A percentile compares a stretch with the other conserved stretches of the same genome.
phyloP scores from a whole-genome alignment of 2,113 vertebrate genomes.

The Saguinus imperator region DNA sequence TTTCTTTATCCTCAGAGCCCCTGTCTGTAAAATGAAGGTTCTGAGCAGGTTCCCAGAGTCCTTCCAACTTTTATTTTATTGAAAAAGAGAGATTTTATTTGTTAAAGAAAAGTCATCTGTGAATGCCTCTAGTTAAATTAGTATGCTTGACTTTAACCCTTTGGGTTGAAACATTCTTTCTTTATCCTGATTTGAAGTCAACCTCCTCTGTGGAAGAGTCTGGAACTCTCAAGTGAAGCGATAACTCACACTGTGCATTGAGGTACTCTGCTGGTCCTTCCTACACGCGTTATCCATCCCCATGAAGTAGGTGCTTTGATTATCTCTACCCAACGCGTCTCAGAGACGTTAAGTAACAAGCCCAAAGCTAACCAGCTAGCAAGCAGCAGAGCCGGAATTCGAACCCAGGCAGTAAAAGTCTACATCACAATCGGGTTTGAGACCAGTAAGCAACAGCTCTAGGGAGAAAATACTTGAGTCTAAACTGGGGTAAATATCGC shows the following conservation, averaged over 20 bases:
- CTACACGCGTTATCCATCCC: neutral
- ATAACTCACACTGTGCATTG: neutral
- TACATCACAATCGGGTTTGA: neutral
- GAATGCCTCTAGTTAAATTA: too few species aligned
- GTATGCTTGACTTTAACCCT: too few species aligned
- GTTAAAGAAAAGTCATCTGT: too few species aligned
- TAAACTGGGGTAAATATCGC: neutral
- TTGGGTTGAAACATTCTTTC: too few species aligned
- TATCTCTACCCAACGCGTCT: neutral
- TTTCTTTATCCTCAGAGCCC: neutral
- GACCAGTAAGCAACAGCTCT: neutral
- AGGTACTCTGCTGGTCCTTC: neutral
- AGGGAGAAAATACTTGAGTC: slow-evolving; percentile 6
- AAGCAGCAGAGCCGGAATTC: neutral
- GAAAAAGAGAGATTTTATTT: neutral
- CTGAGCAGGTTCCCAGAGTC: neutral
- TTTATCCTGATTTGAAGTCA: neutral
- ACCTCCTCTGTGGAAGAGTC: neutral
- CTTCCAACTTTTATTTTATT: neutral
- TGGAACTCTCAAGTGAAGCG: slow-evolving; percentile 20
- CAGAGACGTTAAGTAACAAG: neutral
- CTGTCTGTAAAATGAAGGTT: neutral
- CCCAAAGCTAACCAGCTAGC: neutral
- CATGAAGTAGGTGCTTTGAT: neutral
- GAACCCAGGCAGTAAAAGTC: neutral